A percentile compares a stretch with the other conserved stretches of the same genome.
phyloP scores from a whole-genome alignment of 2,113 vertebrate species.

The Lophura nycthemera region DNA sequence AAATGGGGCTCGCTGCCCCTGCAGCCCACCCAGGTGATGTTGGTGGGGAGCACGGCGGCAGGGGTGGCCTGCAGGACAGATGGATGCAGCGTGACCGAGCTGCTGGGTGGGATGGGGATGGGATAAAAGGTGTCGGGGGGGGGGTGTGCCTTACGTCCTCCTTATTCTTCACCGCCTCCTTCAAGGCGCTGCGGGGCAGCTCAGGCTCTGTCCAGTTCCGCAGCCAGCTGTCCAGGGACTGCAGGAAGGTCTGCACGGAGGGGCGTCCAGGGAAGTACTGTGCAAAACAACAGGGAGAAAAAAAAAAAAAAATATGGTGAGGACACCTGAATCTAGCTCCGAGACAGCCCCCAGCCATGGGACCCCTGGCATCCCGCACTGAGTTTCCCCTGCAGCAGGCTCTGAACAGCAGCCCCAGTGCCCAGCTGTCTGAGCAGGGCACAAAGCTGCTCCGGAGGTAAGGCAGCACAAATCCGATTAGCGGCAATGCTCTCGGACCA shows the following conservation, averaged over 20 bases:
- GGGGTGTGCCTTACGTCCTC: conserved; percentile 73
- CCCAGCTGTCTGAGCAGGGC: conserved; percentile 75
- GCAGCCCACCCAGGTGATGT: conserved; percentile 88
- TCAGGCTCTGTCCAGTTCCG: conserved; percentile 63
- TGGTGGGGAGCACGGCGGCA: conserved; percentile 74
- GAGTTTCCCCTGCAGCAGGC: accelerated
- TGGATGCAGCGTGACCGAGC: accelerated
- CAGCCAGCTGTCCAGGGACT: conserved; percentile 80
- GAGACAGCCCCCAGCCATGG: not conserved
- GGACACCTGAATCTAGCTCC: not conserved
- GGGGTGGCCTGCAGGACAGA: not conserved
- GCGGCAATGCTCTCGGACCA: conserved; percentile 86
- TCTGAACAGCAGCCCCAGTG: conserved; percentile 44
- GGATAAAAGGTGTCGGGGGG: not conserved
- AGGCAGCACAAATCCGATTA: conserved; percentile 92
- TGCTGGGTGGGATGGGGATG: not conserved
- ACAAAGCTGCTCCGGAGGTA: conserved; percentile 86
- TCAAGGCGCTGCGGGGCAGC: conserved; percentile 78
- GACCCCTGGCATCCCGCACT: not conserved
- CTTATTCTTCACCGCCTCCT: conserved; percentile 79
- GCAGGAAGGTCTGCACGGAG: conserved; percentile 82
- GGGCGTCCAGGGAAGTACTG: conserved; percentile 91
- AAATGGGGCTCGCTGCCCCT: conserved; percentile 86
- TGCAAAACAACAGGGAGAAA: not conserved
- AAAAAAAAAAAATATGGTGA: not conserved